Percentiles rank a stretch among this genome's conserved stretches.
Conservation (phyloP, 2,888 invertebrate species). For the Leptinotarsa tumamoca region DNA sequence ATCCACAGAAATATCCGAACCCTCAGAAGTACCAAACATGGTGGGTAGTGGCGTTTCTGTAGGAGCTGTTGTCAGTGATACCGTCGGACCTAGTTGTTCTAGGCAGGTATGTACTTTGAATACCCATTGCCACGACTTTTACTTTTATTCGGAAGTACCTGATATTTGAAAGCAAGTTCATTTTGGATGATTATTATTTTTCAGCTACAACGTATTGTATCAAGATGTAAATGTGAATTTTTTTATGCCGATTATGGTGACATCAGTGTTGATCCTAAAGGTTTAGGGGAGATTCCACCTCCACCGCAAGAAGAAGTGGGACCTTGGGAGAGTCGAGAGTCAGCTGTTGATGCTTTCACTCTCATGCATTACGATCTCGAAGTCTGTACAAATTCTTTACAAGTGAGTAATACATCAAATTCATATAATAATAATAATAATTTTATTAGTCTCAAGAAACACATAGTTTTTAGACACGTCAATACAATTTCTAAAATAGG, state of each 20-base stretch:
- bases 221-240: constrained; percentile 97
- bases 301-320: constrained; percentile 76
- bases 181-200: constrained; percentile 32
- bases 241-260: constrained; percentile 96
- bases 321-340: constrained; percentile 85
- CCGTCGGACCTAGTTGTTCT: constrained; percentile 83
- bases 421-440: too few species aligned
- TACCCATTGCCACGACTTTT: neutral
- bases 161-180: too few species aligned
- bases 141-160: neutral
- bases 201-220: constrained; percentile 95
- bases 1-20: constrained; percentile 80
- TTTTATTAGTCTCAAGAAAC: too few species aligned
- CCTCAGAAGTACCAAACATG: constrained; percentile 84
- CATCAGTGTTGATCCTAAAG: constrained; percentile 78
- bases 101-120: constrained; percentile 59
- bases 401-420: constrained; percentile 66
- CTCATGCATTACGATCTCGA: constrained; percentile 98
- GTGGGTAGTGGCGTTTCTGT: constrained; percentile 96
- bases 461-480: too few species aligned
- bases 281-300: constrained; percentile 76
- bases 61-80: constrained; percentile 94
- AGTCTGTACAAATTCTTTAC: constrained; percentile 95
- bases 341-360: constrained; percentile 96
- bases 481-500: too few species aligned